Conservation (phyloP, 2,888 invertebrate genomes). For the Mylabris sibirica region DNA sequence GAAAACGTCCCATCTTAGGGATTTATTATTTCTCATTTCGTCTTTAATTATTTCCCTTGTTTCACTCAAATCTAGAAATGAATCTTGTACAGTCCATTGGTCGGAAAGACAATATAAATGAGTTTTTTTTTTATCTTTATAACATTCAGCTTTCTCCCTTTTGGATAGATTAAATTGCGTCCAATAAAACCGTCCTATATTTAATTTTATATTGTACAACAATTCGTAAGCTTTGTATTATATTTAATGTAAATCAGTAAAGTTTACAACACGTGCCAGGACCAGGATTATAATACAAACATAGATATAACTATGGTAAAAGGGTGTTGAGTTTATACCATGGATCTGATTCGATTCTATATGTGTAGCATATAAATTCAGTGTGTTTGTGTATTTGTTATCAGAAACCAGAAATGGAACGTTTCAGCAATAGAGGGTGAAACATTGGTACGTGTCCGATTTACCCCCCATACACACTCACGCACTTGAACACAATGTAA, state of each 20-base stretch:
- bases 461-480: too few relatives aligned
- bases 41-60: slow-evolving; percentile 2
- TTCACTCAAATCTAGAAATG: background rate
- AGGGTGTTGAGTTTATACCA: slow-evolving; percentile 19
- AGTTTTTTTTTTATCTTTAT: slow-evolving; percentile 8
- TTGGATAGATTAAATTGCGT: background rate
- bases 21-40: slow-evolving; percentile 7
- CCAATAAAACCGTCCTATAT: background rate
- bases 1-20: background rate
- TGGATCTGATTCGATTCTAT: slow-evolving; percentile 15
- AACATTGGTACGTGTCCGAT: slow-evolving; percentile 29
- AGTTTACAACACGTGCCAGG: slow-evolving; percentile 21
- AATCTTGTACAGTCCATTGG: background rate
- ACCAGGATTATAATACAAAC: slow-evolving; percentile 17
- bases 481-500: slow-evolving; percentile 29
- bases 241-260: slow-evolving; percentile 8
- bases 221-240: background rate
- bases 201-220: background rate
- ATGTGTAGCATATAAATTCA: background rate
- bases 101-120: slow-evolving; percentile 1
- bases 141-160: background rate
- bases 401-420: slow-evolving; percentile 18
- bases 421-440: background rate
- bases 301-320: slow-evolving; percentile 15
- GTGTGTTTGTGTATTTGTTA: slow-evolving; percentile 22